A percentile compares a stretch with the other conserved stretches of the same genome.
phyloP scores from a whole-genome alignment of 2,797 vertebrate species.

The Halcyon leucocephala region DNA sequence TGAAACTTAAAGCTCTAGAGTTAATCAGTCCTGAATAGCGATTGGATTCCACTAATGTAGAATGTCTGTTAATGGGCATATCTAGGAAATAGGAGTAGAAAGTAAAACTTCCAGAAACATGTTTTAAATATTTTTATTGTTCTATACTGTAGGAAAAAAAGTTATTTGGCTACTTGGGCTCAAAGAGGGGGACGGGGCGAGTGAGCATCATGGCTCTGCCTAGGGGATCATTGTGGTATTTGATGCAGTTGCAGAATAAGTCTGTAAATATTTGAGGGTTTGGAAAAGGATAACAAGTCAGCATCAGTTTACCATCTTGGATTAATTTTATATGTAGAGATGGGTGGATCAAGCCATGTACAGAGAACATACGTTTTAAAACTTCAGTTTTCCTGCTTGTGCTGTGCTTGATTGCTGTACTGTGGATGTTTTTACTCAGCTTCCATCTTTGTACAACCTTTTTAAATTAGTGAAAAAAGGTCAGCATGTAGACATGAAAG shows the following conservation, averaged over 20 bases:
- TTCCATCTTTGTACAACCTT: neutral
- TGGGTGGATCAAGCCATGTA: neutral
- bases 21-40: neutral
- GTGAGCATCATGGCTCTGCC: neutral
- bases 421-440: neutral
- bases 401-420: neutral
- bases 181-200: fast-evolving
- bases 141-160: neutral
- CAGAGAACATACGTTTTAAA: neutral
- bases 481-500: neutral
- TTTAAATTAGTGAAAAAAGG: neutral
- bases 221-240: neutral
- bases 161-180: neutral
- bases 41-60: neutral
- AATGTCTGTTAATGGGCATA: neutral
- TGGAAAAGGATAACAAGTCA: neutral
- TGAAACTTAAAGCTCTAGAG: neutral
- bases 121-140: neutral
- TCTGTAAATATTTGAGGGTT: neutral
- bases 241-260: neutral
- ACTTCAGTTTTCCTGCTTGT: neutral
- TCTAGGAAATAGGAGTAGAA: neutral
- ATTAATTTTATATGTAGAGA: neutral
- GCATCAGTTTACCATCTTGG: neutral
- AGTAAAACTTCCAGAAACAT: neutral